phyloP scores from a whole-genome alignment of 2,797 vertebrate genomes.

The Protosalanx chinensis region DNA sequence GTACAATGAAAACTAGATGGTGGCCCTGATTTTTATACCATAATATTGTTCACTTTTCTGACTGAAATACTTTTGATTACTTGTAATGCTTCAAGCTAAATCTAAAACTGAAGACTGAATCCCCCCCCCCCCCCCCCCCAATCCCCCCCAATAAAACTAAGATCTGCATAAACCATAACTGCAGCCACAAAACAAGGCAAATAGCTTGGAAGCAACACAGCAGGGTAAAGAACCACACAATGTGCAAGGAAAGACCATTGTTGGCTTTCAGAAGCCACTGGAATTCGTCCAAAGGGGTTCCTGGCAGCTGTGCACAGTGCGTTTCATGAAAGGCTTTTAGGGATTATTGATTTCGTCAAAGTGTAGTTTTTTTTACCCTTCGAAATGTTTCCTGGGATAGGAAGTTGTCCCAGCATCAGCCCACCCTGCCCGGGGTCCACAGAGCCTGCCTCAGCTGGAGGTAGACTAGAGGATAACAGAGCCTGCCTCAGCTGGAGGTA shows the following conservation, averaged over 20 bases:
- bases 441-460: background rate
- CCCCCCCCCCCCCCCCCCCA: too few species aligned
- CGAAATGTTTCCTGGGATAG: conserved; percentile 41
- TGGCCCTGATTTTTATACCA: too few species aligned
- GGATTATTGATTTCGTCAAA: conserved; percentile 62
- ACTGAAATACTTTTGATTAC: background rate
- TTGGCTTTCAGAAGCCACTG: conserved; percentile 53
- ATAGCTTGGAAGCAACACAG: conserved; percentile 41
- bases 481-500: background rate
- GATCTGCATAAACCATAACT: too few species aligned
- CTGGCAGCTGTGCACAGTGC: conserved; percentile 50
- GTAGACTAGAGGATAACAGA: too few species aligned
- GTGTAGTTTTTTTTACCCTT: conserved; percentile 49
- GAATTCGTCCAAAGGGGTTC: conserved; percentile 60
- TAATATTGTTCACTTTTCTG: conserved; percentile 11
- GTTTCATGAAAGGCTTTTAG: conserved; percentile 71
- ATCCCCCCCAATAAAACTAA: too few species aligned
- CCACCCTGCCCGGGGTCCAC: too few species aligned
- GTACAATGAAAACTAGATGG: too few species aligned
- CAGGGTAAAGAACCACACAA: conserved; percentile 46
- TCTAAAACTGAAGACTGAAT: too few species aligned
- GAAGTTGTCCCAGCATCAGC: background rate
- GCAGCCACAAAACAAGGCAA: conserved; percentile 14
- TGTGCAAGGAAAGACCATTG: conserved; percentile 34
- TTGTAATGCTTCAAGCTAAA: background rate